Evolutionary conservation across 64 coral and sea anemone genomes (phyloP).

Genomic region (Pocillopora verrucosa): DNA sequence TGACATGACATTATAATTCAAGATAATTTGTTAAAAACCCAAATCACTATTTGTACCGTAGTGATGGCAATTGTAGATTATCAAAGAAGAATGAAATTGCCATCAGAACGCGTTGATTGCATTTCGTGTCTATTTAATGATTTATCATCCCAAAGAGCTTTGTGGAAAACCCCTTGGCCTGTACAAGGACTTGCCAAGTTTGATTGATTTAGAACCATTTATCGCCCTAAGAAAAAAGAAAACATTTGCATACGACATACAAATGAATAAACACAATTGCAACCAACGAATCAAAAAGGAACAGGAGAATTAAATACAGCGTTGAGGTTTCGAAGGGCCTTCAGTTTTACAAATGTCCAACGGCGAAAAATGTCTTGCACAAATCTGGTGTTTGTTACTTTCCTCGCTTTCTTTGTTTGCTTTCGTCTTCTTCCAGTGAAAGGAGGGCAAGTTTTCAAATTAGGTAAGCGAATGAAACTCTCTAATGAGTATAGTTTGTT

Average conservation of each 20-base stretch:
- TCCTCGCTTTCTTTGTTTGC: not conserved
- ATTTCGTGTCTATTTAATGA: no score
- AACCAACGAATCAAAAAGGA: not conserved
- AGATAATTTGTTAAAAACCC: no score
- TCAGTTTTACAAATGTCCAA: not conserved
- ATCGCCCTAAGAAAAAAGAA: not conserved
- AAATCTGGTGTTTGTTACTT: not conserved
- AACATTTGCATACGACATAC: not conserved
- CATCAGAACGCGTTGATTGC: no score
- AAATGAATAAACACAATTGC: not conserved
- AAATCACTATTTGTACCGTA: no score
- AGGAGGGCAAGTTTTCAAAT: not conserved
- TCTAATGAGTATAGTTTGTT: not conserved
- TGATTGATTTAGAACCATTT: not conserved
- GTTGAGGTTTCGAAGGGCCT: not conserved
- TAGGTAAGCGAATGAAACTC: not conserved
- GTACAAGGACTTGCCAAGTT: no score
- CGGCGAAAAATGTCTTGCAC: not conserved
- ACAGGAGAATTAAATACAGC: not conserved
- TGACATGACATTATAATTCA: no score
- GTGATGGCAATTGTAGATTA: no score
- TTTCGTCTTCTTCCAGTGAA: not conserved
- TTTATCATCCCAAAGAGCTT: no score
- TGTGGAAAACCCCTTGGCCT: no score
- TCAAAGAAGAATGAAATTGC: no score